Base-by-base conservation (phyloP, 2,113 vertebrate species). In the Eublepharis macularius region DNA sequence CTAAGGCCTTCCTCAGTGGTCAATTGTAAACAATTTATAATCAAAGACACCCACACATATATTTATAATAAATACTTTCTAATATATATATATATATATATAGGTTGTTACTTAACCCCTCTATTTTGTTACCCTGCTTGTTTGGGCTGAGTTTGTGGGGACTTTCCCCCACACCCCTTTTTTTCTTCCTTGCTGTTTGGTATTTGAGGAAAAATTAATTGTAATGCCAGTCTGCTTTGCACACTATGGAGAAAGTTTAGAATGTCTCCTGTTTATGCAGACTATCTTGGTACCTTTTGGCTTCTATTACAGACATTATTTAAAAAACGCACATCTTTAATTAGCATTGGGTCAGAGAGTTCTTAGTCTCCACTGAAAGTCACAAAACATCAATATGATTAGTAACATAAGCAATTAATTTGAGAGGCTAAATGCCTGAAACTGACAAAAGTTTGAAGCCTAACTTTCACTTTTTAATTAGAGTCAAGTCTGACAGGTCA, bases 391-490 rank as follows among this genome's bases (percentile, higher is more conserved):
- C 49, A 21, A 0, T 76, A 45, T 60, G 17, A 80, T 85, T 81
- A 75, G 41, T 90, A 82, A 81, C 10, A 39, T 29, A 65, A 51
- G 47, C 4, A 51, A 80, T 76, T 89, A 81, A 63, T 79, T 86
- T 76, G 16, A 81, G 49, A 80, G 8, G 0, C 36, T 83, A 87
- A 88, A 72, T 82, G 45, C 24, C 43, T 32, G 87, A 41, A 83
- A 79, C 11, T 78, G 86, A 2, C 21, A 73, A 86, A 84, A 86
- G 1, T 57, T 87, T 90, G 83, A 90, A 87, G 60, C 26, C 47
- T 84, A 77, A 89, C 13, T 88, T 86, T 49, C 43, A 76, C n/a
- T 86, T 86, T 90, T 90, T 87, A 86, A 83, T 92, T 88, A 87
- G 10, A 73, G 60, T 90, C 1, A 76, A 84, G 75, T 88, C 78